These are phyloP conservation scores for Dugesia japonica DNA, from an alignment of 2,888 invertebrate species.

Conservation along the genomic window DNA sequence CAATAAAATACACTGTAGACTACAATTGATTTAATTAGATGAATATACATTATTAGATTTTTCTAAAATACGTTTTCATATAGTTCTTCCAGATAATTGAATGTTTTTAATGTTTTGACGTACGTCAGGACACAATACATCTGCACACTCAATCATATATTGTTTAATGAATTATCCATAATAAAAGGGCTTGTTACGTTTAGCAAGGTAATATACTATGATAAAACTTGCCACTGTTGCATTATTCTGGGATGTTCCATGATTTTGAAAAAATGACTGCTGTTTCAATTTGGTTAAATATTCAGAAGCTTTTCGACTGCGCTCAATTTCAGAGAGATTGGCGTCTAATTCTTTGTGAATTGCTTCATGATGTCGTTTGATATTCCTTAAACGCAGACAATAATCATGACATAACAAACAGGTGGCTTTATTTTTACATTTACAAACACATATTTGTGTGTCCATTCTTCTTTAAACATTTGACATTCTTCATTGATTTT, in stretches of 20 bases:
- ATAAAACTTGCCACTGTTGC: no score
- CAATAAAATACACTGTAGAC: no score
- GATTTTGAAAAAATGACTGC: no score
- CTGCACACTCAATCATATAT: neutral
- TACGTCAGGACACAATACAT: neutral
- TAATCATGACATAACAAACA: neutral
- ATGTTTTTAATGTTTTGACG: neutral
- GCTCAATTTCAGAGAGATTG: no score
- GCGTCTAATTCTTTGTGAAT: neutral
- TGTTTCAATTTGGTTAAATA: no score
- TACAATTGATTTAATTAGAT: no score
- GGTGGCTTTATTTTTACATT: neutral
- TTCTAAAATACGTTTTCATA: neutral
- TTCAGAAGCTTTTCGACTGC: no score
- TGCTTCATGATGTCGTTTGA: neutral
- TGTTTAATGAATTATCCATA: neutral
- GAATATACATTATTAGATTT: no score
- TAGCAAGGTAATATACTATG: no score
- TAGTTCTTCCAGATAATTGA: neutral
- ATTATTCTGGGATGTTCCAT: no score
- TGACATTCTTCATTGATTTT: neutral
- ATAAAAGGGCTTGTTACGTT: neutral
- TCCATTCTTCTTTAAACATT: neutral
- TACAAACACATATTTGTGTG: neutral
- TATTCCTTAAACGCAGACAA: neutral